Conservation (phyloP, 2,113 vertebrate genomes). For the Ptychochromis oligacanthus region DNA sequence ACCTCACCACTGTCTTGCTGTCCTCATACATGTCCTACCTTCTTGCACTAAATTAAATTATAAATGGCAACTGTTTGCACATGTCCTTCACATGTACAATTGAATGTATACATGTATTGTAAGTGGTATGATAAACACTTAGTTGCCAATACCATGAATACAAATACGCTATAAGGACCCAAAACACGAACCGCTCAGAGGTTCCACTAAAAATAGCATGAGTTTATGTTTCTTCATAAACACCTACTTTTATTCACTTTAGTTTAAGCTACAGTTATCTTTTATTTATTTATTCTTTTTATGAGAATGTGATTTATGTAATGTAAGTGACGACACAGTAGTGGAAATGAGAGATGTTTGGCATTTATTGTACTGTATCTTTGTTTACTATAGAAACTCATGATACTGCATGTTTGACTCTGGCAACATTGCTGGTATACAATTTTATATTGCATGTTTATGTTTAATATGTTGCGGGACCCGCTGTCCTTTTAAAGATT, state of each 20-base stretch:
- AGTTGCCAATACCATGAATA: neutral
- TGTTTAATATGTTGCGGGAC: neutral
- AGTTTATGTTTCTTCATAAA: neutral
- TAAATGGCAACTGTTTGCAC: constrained; percentile 21
- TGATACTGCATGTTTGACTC: no score
- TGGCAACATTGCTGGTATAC: neutral
- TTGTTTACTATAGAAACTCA: neutral
- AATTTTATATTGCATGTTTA: neutral
- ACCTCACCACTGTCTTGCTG: no score
- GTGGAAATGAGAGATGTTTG: neutral
- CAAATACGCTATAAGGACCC: neutral
- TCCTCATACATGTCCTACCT: no score
- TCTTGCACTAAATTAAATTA: neutral
- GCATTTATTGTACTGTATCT: neutral
- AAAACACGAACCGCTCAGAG: neutral
- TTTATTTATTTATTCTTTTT: no score
- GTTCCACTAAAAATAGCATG: neutral
- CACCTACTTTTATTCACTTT: neutral
- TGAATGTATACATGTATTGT: constrained; percentile 23
- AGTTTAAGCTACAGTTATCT: neutral
- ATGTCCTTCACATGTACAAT: neutral
- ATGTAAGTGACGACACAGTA: neutral
- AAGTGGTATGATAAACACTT: neutral
- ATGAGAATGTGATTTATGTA: neutral
- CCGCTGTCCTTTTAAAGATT: neutral